Conservation (phyloP, 2,888 invertebrate genomes). For the Marronus borbonicus region DNA sequence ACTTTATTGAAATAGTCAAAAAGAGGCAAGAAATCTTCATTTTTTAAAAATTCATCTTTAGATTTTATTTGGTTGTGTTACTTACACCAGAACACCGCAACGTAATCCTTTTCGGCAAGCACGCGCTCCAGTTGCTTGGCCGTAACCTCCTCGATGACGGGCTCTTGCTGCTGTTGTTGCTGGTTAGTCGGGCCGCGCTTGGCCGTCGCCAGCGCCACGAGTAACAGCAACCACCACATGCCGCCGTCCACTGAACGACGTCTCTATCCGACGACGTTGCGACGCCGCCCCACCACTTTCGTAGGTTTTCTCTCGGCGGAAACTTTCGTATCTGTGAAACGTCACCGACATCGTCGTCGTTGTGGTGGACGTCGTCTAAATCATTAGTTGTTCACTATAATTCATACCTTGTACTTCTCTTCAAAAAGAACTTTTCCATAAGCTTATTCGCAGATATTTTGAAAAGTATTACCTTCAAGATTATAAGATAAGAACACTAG, state of each 20-base stretch:
- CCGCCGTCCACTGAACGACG: constrained; percentile 68
- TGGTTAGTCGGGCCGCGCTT: constrained; percentile 69
- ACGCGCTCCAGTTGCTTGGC: constrained; percentile 93
- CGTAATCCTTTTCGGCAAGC: constrained; percentile 92
- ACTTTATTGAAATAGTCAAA: not conserved
- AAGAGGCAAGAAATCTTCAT: not conserved
- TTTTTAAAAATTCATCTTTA: not conserved
- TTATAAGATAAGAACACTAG: too few species aligned
- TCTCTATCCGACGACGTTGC: constrained; percentile 61
- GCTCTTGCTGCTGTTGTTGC: constrained; percentile 63
- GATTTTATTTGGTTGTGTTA: constrained; percentile 65
- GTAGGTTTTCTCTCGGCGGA: not conserved
- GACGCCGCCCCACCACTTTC: constrained; percentile 58
- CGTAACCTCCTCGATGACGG: constrained; percentile 94
- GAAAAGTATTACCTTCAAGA: too few species aligned
- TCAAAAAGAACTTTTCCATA: too few species aligned
- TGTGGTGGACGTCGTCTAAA: not conserved
- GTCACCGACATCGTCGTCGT: constrained; percentile 9
- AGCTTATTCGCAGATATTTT: too few species aligned
- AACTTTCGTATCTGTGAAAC: constrained; percentile 8
- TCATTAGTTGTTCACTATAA: too few species aligned
- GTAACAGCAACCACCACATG: constrained; percentile 73
- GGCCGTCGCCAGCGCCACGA: constrained; percentile 72
- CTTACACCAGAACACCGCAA: constrained; percentile 98
- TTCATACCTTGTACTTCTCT: too few species aligned